Evolutionary conservation across 2,888 invertebrate species (phyloP), one percentile per base, ranked within the genome.

Genomic region (Invenusta paracnida): DNA sequence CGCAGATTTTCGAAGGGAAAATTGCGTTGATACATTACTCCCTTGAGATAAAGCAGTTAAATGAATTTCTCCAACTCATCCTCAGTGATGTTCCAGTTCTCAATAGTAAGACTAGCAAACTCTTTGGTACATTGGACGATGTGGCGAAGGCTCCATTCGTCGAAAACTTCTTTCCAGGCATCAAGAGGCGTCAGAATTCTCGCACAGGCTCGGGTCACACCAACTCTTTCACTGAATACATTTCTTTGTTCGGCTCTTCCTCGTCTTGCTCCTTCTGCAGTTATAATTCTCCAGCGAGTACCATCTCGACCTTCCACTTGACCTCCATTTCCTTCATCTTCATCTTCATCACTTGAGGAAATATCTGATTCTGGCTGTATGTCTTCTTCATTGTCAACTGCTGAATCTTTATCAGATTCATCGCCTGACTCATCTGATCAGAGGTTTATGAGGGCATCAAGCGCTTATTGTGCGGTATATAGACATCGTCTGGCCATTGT

Each of bases 191-290:
- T 79, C 29, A 25, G 5, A 79, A 79, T 79, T 25, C 27, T 79
- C 29, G 25, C 27, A 29, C 79, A 79, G 5, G 29, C 29, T 79
- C 79, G 25, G 25, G n/a, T 79, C 27, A 79, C 79, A 25, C 79
- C 79, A 79, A 79, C 79, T 79, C 79, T 25, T 79, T 79, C 79
- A 29, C n/a, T 79, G 79, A 79, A 79, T 27, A 79, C 79, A 29
- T 79, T 79, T 25, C 29, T 25, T 79, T 79, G 5, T 79, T 25
- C 79, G 25, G n/a, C 79, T 27, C 79, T 79, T 79, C 79, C 23
- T 27, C n/a, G 79, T 79, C 23, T 79, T 79, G 29, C 79, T 25
- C 29, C 29, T 79, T 79, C 27, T 25, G 25, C 29, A 25, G 27
- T 79, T 25, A 79, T n/a, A 79, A 79, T 27, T 25, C 79, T 25